A percentile compares a stretch with the other conserved stretches of the same genome.
phyloP scores from a whole-genome alignment of 64 coral and sea anemone species.

The Orbicella faveolata region DNA sequence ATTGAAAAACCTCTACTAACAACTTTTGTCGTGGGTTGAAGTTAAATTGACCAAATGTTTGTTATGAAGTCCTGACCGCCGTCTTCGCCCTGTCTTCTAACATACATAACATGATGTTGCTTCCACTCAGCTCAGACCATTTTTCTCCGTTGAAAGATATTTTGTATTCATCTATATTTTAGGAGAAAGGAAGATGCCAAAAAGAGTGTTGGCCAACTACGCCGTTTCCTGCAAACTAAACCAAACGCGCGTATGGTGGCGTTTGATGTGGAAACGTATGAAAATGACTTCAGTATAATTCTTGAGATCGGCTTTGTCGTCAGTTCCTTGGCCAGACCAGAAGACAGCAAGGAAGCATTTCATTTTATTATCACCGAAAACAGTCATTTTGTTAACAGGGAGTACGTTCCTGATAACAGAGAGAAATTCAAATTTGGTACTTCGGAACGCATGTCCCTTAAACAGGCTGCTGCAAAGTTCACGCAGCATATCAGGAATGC shows the following conservation, averaged over 20 bases:
- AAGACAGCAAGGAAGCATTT: not conserved
- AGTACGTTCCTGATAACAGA: constrained; percentile 62
- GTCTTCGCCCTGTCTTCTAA: no score
- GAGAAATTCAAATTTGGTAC: constrained; percentile 52
- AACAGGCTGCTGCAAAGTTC: constrained; percentile 38
- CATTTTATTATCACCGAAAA: constrained; percentile 72
- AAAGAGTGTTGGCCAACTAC: not conserved
- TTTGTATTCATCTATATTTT: not conserved
- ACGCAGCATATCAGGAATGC: not conserved
- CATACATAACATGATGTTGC: no score
- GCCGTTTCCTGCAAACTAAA: not conserved
- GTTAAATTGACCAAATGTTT: no score
- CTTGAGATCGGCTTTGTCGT: constrained; percentile 63
- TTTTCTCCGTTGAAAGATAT: not conserved
- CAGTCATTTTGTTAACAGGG: constrained; percentile 45
- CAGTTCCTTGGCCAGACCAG: not conserved
- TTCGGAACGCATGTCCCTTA: constrained; percentile 54
- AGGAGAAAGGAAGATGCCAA: constrained; percentile 17
- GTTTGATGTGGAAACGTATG: constrained; percentile 55
- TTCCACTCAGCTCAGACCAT: no score
- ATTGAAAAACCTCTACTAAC: no score
- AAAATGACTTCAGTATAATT: constrained; percentile 45
- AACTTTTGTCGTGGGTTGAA: no score
- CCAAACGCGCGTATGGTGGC: constrained; percentile 10
- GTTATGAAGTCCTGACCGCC: no score